These are phyloP conservation scores for Otolemur garnettii DNA, from an alignment of 2,113 vertebrate genomes.

Conservation along the genomic window DNA sequence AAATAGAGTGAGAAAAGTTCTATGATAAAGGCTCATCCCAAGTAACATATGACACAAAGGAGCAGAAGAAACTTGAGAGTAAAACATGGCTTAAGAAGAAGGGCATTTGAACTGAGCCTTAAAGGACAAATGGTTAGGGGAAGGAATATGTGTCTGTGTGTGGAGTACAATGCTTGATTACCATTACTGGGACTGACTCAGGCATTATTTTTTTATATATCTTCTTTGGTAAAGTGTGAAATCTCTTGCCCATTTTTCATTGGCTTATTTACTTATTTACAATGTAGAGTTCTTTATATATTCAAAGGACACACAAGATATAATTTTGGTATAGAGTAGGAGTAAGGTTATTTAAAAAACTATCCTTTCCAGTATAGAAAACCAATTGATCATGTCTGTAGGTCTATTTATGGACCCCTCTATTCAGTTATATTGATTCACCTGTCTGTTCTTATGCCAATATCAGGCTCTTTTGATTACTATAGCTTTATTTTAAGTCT, in stretches of 20 bases:
- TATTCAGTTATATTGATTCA: neutral
- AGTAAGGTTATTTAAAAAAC: neutral
- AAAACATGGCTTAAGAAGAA: neutral
- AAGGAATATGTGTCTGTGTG: neutral
- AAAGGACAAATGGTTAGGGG: neutral
- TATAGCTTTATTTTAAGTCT: slow-evolving; percentile 25
- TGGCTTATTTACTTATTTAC: neutral
- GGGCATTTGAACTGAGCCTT: neutral
- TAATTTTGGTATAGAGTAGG: neutral
- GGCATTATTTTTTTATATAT: neutral
- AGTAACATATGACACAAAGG: neutral
- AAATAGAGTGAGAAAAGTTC: neutral
- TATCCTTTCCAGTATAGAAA: neutral
- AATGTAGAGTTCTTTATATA: neutral
- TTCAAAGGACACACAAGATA: neutral
- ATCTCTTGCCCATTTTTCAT: neutral
- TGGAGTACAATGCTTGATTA: neutral
- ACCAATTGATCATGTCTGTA: neutral
- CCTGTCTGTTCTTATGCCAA: neutral
- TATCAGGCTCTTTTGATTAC: neutral
- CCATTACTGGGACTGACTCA: neutral
- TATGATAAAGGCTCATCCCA: neutral
- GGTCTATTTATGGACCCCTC: neutral
- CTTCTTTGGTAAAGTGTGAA: slow-evolving; percentile 7
- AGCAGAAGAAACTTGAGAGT: neutral